A percentile compares a stretch with the other conserved stretches of the same genome.
Evolutionary conservation across 2,797 vertebrate species (phyloP).

Genomic region (Syndactyla subalaris): DNA sequence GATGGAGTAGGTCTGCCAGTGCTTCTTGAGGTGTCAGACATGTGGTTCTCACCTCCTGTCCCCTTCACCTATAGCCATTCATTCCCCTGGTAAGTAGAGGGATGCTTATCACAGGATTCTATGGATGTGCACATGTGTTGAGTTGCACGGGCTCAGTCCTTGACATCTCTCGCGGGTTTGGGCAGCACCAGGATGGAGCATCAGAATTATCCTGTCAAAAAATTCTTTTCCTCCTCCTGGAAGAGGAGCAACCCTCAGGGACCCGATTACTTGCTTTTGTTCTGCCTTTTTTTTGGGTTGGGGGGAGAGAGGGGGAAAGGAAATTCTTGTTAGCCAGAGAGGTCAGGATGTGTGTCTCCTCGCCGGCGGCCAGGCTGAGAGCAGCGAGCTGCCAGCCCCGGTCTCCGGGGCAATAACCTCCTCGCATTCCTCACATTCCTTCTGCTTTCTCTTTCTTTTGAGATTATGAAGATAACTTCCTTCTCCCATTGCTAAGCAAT

Average conservation of each 20-base stretch:
- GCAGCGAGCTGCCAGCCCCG: background rate
- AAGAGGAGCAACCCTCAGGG: background rate
- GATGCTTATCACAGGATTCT: background rate
- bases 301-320: background rate
- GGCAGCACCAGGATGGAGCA: background rate
- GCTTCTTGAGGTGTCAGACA: rapidly evolving
- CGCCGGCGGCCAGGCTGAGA: background rate
- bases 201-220: background rate
- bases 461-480: constrained; percentile 69
- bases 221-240: background rate
- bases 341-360: constrained; percentile 33
- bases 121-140: rapidly evolving
- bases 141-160: background rate
- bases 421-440: constrained; percentile 58
- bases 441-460: constrained; percentile 61
- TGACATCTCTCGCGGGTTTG: rapidly evolving
- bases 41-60: background rate
- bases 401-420: constrained; percentile 63
- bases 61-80: background rate
- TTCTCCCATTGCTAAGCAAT: constrained; percentile 51
- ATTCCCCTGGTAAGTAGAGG: background rate
- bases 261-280: background rate
- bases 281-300: background rate
- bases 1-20: background rate
- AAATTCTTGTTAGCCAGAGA: constrained; percentile 34